A percentile compares a stretch with the other conserved stretches of the same genome.
These are phyloP conservation scores for Hyposoter dolosus DNA, from an alignment of 2,888 invertebrate genomes.

Conservation along the genomic window DNA sequence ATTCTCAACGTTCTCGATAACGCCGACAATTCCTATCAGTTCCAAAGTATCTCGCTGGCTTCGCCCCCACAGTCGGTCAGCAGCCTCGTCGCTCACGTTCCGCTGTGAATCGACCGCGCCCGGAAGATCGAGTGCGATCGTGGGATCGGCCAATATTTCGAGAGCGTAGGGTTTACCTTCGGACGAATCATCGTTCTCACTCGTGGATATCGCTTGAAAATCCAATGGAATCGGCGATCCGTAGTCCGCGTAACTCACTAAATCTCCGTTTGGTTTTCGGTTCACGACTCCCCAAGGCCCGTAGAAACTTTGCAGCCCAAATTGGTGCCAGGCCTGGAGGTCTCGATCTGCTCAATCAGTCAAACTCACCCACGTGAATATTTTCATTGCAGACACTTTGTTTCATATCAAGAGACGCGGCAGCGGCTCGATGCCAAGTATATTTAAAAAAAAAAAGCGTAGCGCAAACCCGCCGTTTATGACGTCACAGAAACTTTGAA, in stretches of 20 bases:
- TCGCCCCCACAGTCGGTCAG: neutral
- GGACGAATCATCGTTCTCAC: conserved; percentile 37
- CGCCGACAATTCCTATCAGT: conserved; percentile 61
- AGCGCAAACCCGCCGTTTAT: too few relatives aligned
- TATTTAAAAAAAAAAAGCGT: too few relatives aligned
- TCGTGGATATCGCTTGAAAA: conserved; percentile 52
- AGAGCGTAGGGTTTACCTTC: conserved; percentile 50
- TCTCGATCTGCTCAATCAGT: conserved; percentile 50
- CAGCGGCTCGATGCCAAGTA: too few relatives aligned
- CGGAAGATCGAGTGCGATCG: neutral
- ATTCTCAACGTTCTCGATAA: conserved; percentile 33
- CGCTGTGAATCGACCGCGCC: neutral
- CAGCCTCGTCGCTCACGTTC: neutral
- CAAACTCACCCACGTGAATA: neutral
- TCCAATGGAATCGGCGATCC: conserved; percentile 63
- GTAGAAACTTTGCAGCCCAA: conserved; percentile 68
- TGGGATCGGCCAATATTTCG: conserved; percentile 49
- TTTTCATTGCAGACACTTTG: neutral
- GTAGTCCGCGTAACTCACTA: conserved; percentile 73
- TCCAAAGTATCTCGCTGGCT: conserved; percentile 47
- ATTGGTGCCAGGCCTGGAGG: conserved; percentile 55
- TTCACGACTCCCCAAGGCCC: conserved; percentile 68
- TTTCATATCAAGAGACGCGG: too few relatives aligned
- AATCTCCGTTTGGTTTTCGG: conserved; percentile 71
- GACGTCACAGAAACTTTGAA: too few relatives aligned